Percentiles rank a stretch among this genome's conserved stretches.
phyloP scores from a whole-genome alignment of 2,888 invertebrate genomes.

The Linnaemya vulpina region DNA sequence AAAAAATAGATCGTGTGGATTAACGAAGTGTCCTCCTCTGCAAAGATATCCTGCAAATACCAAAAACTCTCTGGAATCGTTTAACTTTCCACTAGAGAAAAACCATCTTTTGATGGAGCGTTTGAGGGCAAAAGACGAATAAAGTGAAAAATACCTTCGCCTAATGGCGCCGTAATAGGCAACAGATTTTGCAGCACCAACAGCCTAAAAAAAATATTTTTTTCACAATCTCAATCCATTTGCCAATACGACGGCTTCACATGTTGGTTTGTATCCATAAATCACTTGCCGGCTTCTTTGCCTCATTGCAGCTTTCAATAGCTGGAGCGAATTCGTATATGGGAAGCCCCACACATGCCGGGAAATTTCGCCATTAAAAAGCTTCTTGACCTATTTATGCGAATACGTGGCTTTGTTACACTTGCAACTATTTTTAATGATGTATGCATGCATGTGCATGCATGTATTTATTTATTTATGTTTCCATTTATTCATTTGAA shows the following conservation, averaged over 20 bases:
- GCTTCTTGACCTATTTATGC: conserved; percentile 50
- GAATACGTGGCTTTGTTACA: conserved; percentile 8
- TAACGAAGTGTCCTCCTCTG: too few species aligned
- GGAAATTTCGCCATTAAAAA: conserved; percentile 14
- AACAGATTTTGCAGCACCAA: too few species aligned
- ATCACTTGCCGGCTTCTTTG: conserved; percentile 32
- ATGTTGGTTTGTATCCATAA: background rate
- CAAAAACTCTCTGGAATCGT: too few species aligned
- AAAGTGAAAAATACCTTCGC: too few species aligned
- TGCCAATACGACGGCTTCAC: background rate
- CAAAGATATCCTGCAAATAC: too few species aligned
- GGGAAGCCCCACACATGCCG: conserved; percentile 33
- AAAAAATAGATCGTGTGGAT: too few species aligned
- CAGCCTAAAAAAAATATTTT: background rate
- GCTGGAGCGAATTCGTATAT: conserved; percentile 25
- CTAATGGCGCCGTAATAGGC: too few species aligned
- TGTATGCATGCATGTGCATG: background rate
- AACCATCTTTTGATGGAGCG: too few species aligned
- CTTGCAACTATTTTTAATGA: background rate
- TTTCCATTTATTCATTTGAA: background rate
- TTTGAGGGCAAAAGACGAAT: too few species aligned
- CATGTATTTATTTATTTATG: too few species aligned
- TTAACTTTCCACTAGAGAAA: too few species aligned
- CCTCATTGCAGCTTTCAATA: conserved; percentile 18
- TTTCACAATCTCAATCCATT: background rate